Evolutionary conservation across 2,888 invertebrate species (phyloP), one percentile per base, ranked within the genome.

Genomic region (Dione juno): DNA sequence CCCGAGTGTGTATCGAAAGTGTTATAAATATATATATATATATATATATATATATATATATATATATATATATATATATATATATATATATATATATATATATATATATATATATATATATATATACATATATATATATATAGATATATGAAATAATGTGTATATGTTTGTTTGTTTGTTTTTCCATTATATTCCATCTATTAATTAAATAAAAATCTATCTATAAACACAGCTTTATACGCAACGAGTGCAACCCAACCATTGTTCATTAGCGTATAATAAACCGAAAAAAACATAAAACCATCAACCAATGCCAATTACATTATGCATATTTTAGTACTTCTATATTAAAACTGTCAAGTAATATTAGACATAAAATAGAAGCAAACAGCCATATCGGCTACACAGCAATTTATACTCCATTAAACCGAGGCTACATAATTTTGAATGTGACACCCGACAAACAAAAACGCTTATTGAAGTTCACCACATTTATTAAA

Each of bases 401-500:
- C 35, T 48, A 16, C 35, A 37, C n/a, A 43, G 45, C 28, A 64
- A 64, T 64, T 64, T 50, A 64, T 64, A 19, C 64, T 50, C 50
- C 64, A 64, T 64, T 64, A 50, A 57, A 40, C 37, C 40, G 8
- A 59, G 41, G 48, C 63, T 48, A 53, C 21, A 14, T 52, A 52
- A 65, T 65, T 53, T 50, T 50, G 37, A 64, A 50, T 50, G 21
- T 65, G 19, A 65, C 52, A 52, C 52, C 52, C 37, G 41, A 65
- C 65, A 53, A 66, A 66, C 53, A 53, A 53, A 41, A 53, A 21
- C 35, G 41, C 14, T 64, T 52, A 40, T 48, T 48, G 50, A 48
- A 37, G 19, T 19, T 48, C 48, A 13, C 50, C 50, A 28, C 50
- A 10, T 28, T 53, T 53, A 43, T 28, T 53, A 66, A 66, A 16